Conservation (phyloP, 1,140 invertebrate genomes). For the Drosophila pectinifera region DNA sequence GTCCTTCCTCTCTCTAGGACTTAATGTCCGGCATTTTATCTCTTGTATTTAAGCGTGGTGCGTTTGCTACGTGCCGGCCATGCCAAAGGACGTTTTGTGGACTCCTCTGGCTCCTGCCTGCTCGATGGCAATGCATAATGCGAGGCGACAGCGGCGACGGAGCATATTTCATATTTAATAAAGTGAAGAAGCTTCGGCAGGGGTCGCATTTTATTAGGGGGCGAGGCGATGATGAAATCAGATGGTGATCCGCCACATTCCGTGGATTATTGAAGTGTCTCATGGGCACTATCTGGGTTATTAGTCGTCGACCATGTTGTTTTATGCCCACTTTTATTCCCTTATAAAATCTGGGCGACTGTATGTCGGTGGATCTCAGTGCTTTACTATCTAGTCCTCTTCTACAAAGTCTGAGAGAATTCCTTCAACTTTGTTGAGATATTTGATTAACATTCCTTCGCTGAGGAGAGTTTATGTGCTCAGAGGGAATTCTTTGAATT, state of each 20-base stretch:
- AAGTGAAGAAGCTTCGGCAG: slow-evolving; percentile 41
- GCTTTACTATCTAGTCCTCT: neutral
- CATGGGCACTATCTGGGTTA: slow-evolving; percentile 35
- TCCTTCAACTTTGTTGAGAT: neutral
- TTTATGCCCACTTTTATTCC: slow-evolving; percentile 14
- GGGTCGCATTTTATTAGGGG: slow-evolving; percentile 26
- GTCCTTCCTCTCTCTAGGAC: neutral
- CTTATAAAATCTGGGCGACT: neutral
- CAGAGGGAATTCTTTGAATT: neutral
- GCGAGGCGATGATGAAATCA: slow-evolving; percentile 37
- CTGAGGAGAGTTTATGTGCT: neutral
- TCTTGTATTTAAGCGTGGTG: slow-evolving; percentile 70
- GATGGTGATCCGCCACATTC: slow-evolving; percentile 44
- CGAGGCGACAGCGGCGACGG: slow-evolving; percentile 41
- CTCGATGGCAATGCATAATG: slow-evolving; percentile 47
- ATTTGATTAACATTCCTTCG: neutral
- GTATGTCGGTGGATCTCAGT: neutral
- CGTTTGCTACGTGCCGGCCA: slow-evolving; percentile 68
- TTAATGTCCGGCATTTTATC: slow-evolving; percentile 76
- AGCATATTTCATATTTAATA: slow-evolving; percentile 74
- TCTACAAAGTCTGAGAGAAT: neutral
- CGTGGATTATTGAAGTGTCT: slow-evolving; percentile 39
- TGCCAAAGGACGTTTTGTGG: slow-evolving; percentile 38
- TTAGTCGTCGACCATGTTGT: slow-evolving; percentile 4
- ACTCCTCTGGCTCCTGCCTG: slow-evolving; percentile 12